Percentiles rank a stretch among this genome's conserved stretches.
Conservation (phyloP, 2,113 vertebrate species). For the Corythornis madagascariensis region DNA sequence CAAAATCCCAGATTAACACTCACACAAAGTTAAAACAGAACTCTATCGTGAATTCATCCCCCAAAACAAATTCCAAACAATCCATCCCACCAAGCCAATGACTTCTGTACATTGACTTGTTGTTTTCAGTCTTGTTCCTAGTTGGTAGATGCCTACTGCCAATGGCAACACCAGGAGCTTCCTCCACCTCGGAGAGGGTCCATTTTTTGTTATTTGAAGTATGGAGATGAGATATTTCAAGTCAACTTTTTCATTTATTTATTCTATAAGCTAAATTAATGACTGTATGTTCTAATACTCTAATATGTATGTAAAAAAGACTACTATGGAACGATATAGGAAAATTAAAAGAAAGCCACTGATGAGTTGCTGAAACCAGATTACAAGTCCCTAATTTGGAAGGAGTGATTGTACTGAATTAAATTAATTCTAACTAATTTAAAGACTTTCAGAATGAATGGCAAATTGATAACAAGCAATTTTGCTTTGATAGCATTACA, state of each 20-base stretch:
- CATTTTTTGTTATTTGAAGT: neutral
- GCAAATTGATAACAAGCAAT: conserved; percentile 56
- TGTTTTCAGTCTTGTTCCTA: neutral
- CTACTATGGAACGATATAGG: neutral
- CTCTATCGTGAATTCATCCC: neutral
- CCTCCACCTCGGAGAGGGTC: neutral
- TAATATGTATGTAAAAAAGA: neutral
- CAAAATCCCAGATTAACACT: neutral
- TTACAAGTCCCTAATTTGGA: neutral
- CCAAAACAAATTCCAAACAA: neutral
- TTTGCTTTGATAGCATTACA: neutral
- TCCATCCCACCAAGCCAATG: neutral
- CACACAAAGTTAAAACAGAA: neutral
- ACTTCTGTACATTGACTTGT: neutral
- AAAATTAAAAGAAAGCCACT: neutral
- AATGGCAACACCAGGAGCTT: neutral
- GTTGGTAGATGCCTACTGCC: neutral
- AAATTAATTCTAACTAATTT: conserved; percentile 47
- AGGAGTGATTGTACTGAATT: neutral
- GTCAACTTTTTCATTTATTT: neutral
- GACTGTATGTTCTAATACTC: neutral
- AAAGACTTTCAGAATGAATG: conserved; percentile 50
- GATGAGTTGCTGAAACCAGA: conserved; percentile 2
- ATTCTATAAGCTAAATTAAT: neutral
- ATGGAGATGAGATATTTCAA: neutral